Conservation (phyloP, 1,140 invertebrate genomes). For the Drosophila sp. region DNA sequence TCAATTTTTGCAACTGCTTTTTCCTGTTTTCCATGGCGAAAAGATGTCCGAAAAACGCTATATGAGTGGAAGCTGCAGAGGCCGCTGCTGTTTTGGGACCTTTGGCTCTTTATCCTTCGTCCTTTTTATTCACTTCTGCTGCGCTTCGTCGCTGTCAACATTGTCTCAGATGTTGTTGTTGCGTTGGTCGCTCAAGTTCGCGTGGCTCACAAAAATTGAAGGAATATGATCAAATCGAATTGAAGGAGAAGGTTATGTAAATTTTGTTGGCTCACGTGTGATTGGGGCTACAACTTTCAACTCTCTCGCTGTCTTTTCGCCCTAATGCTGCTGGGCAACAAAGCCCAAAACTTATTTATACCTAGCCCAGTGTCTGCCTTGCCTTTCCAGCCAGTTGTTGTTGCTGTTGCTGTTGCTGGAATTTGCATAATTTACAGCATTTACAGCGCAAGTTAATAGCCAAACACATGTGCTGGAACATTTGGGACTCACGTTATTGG, state of each 20-base stretch:
- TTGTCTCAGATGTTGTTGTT: conserved; percentile 7
- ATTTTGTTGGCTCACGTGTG: conserved; percentile 56
- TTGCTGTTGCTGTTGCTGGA: not conserved
- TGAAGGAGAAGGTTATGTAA: conserved; percentile 78
- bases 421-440: conserved; percentile 75
- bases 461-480: conserved; percentile 45
- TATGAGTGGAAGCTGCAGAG: conserved; percentile 5
- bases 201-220: conserved; percentile 73
- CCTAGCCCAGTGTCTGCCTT: not conserved
- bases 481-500: not conserved
- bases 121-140: conserved; percentile 55
- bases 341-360: not conserved
- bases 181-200: conserved; percentile 32
- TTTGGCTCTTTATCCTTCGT: conserved; percentile 35
- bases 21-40: not conserved
- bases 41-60: conserved; percentile 32
- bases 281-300: not conserved
- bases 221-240: conserved; percentile 77
- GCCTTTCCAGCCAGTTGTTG: not conserved
- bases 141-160: conserved; percentile 39
- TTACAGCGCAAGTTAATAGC: conserved; percentile 54
- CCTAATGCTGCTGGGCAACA: not conserved
- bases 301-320: not conserved
- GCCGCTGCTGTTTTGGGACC: conserved; percentile 12
- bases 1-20: conserved; percentile 29